Base-by-base conservation (phyloP, 2,797 vertebrate genomes). In the Erithacus rubecula region DNA sequence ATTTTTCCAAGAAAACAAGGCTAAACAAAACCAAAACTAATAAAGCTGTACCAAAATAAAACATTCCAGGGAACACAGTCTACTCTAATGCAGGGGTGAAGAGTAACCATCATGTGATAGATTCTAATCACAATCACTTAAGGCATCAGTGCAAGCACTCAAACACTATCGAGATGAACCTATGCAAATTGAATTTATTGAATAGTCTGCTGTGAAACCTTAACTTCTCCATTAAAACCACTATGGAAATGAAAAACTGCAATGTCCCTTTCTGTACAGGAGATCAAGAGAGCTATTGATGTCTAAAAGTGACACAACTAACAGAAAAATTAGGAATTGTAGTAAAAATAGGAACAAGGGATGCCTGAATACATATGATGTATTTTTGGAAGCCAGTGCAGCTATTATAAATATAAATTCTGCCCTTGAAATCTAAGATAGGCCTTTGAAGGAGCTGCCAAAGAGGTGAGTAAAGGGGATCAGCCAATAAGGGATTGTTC, bases 1-100 rank as follows among this genome's bases (percentile, higher is more conserved):
- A 19, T 88, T 93, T 88, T 88, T 76, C 51, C 58, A 78, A 75
- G 34, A 88, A 91, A 90, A 79, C 9, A 59, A 71, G 65, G 26
- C 20, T 43, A 86, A 88, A 81, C 11, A 90, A 90, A 78, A 24
- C 9, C 46, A 34, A 81, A 91, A 72, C 39, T 78, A 43, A 81
- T 59, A 72, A 83, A 90, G 32, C 24, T 60, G 43, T 69, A 65
- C 24, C 69, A 72, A 93, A 94, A 72, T 16, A 79, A 64, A 58
- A 63, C 39, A 78, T 78, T 93, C 53, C 39, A 87, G 22, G 13
- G 29, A 58, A 44, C 27, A 56, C 7, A 23, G 5, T 78, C 86
- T 53, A 51, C 51, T 76, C n/a, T 18, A 85, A 37, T 87, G 39
- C 18, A 91, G 36, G 27, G 15, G 4, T 30, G 24, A 92, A 86